Base-by-base conservation (phyloP, 2,797 vertebrate genomes). In the Podargus strigoides region DNA sequence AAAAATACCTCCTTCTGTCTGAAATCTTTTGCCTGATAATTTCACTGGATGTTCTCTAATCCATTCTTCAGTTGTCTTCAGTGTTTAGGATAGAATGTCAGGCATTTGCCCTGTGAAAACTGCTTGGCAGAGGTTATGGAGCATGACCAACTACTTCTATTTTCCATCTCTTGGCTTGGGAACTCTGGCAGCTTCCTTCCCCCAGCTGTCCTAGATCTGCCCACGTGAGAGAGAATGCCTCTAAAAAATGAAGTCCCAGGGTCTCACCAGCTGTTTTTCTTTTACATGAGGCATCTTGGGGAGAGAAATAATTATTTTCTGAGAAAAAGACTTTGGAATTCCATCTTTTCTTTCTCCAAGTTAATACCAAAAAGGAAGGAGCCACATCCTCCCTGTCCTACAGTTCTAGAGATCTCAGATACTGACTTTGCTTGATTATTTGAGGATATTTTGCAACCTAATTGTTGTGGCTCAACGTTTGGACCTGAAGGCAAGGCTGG, bases 171-270 rank as follows among this genome's bases (percentile, higher is more conserved):
- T 37, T 2, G 70, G 89, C 78, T 88, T 85, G 39, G 72, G 11
- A 68, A 2, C 42, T 92, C 81, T 92, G 95, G 72, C 93, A 80
- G 37, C 66, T 83, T 69, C 89, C 60, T 91, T 37, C 68, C 75
- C 75, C 59, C 96, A 96, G 92, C 92, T 94, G 95, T 26, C 81
- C 88, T 64, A 55, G 24, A 11, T 55, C 86, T 95, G 86, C 84
- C 90, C 84, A 62, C 0, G 7, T 18, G 89, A 70, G 74, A 55
- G 46, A 37, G 39, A 70, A 63, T 52, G 16, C 74, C 69, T 86
- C 41, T 3, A 18, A 72, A 22, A 46, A 64, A 46, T 26, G 17
- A 39, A 86, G 12, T 66, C 84, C 42, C 46, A 16, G 81, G 67
- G 30, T 49, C 81, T 69, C 28, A 41, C 59, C 94, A 94, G 87